Conservation (phyloP, 2,888 invertebrate species). For the Candidula unifasciata region DNA sequence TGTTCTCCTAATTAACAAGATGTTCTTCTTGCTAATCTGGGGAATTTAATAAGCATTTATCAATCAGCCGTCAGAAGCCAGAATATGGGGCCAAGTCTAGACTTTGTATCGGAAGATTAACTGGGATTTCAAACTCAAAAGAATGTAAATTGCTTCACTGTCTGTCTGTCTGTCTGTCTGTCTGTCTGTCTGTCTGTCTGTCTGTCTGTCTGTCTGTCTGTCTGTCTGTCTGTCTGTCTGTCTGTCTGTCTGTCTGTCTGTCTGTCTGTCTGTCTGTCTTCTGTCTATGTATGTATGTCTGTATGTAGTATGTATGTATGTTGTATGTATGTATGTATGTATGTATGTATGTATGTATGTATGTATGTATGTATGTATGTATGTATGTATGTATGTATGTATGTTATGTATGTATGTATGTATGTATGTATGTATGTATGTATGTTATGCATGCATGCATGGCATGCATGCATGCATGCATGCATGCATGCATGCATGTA, state of each 20-base stretch:
- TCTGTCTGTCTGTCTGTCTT: not conserved
- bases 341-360: not conserved
- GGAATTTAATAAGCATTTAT: too few relatives aligned
- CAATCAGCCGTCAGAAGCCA: too few relatives aligned
- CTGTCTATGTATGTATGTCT: not conserved
- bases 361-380: not conserved
- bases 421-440: not conserved
- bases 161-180: not conserved
- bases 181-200: constrained; percentile 25
- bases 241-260: not conserved
- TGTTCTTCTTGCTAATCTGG: too few relatives aligned
- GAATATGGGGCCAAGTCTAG: too few relatives aligned
- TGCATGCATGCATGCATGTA: too few relatives aligned
- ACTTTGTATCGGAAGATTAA: too few relatives aligned
- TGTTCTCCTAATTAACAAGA: too few relatives aligned
- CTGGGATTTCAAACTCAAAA: not conserved
- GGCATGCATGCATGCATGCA: too few relatives aligned
- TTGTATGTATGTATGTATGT: not conserved
- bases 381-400: not conserved
- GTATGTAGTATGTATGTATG: too few relatives aligned
- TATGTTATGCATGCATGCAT: too few relatives aligned
- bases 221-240: constrained; percentile 4
- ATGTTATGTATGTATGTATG: not conserved
- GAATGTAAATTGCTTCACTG: not conserved
- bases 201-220: constrained; percentile 14